Evolutionary conservation across 53 echinoderm and acorn worm species (phyloP), one percentile per base, ranked within the genome.

Genomic region (Echinarachnius parma): DNA sequence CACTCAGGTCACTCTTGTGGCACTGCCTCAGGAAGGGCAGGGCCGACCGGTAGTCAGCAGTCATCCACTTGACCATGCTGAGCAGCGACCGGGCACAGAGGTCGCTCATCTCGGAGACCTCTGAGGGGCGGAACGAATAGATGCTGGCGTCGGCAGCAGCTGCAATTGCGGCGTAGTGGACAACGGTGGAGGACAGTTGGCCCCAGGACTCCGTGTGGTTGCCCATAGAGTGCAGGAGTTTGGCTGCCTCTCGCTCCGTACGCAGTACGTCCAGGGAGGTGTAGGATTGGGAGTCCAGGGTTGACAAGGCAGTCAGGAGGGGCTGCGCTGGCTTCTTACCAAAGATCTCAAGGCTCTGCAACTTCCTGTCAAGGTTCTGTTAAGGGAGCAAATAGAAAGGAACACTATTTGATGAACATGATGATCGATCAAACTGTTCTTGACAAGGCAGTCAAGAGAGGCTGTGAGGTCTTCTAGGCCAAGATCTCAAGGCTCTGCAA

Each of bases 21-120:
- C 87, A 80, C 78, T 86, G 87, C 87, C 90, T 94, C 31, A 94
- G 79, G 46, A 84, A 81, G 3, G 69, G 81, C 42, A 84, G 66
- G 9, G 89, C 89, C 9, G 44, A 87, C 34, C 89, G 78, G 30
- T 90, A 91, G 62, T 95, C 96, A 11, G 74, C 77, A 2, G 82
- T 81, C 53, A 95, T 77, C 96, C 96, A 95, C 66, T 95, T 90
- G 61, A 95, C 96, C 19, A 91, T 52, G 39, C 80, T 84, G 5
- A 91, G 84, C 57, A 95, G 83, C 16, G 90, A 87, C 15, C 96
- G 53, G 22, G 91, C 87, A 48, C 71, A 84, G 46, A 90, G 69
- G 53, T 87, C 82, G 9, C 75, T 47, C 25, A 72, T 68, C 59
- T 64, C 71, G 30, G 64, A 18, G 9, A 64, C 72, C 9, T 76